Base-by-base conservation (phyloP, 2,797 vertebrate species). In the Epinephelus awoara region DNA sequence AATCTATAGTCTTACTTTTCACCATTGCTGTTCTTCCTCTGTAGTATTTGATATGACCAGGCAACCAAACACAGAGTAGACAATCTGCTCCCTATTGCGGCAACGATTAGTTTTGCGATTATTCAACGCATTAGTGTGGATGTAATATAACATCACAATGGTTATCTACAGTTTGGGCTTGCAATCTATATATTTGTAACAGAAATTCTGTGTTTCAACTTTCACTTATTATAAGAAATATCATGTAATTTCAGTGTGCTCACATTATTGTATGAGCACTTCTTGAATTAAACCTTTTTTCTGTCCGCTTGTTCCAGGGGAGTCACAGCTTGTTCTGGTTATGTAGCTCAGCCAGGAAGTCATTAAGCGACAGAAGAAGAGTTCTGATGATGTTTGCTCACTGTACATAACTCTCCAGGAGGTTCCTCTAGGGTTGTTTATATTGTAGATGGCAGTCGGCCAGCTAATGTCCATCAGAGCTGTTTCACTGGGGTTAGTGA, bases 361-460 rank as follows among this genome's bases (percentile, higher is more conserved):
- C 44, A n/a, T 57, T 17, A 42, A 44, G 15, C 15, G 18, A 10
- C 44, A 70, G 38, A 62, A n/a, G 50, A 25, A 19, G 23, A 64
- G 29, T 29, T 67, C 5, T 23, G 27, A 51, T 40, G 54, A 57
- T 47, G 72, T 75, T 70, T 58, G 11, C 63, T 85, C 64, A 3
- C 68, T 54, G 54, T 51, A 3, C 49, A 27, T 54, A 57, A 44
- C 57, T 44, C 44, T 58, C 55, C n/a, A 29, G 63, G 82, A 78
- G 19, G 61, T 65, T 72, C 67, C 49, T 59, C 59, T 54, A 34
- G 44, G 47, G 49, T 55, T 82, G 83, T 81, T 86, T 67, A 21
- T 14, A n/a, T 40, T 79, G 72, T 55, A 57, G 2, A 54, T 79
- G 84, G 69, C 79, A 66, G 71, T 19, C 1, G 5, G 67, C 70